Evolutionary conservation across 2,888 invertebrate genomes (phyloP).

Genomic region (Prionchulus punctatus): DNA sequence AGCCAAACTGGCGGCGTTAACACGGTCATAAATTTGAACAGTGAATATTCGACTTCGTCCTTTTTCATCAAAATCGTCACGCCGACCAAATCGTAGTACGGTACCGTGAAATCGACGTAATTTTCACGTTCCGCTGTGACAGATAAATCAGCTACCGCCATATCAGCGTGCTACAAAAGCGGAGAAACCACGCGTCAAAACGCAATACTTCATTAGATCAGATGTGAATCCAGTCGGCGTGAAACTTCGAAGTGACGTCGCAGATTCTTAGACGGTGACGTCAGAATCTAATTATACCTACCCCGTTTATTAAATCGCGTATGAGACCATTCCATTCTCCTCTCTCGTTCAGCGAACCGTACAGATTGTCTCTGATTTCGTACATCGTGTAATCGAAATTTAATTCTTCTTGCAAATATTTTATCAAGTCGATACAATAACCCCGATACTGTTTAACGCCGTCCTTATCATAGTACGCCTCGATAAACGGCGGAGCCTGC

Average conservation of each 20-base stretch:
- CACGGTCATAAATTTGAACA: conserved; percentile 90
- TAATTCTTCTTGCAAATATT: conserved; percentile 63
- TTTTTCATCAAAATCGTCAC: conserved; percentile 87
- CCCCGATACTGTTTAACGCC: conserved; percentile 49
- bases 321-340: conserved; percentile 66
- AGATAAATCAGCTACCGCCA: conserved; percentile 76
- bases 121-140: conserved; percentile 95
- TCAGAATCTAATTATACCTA: conserved; percentile 45
- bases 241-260: no score
- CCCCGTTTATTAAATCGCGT: conserved; percentile 52
- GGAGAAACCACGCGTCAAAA: neutral
- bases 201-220: no score
- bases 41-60: conserved; percentile 67
- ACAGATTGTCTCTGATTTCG: conserved; percentile 56
- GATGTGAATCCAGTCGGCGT: no score
- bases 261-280: no score
- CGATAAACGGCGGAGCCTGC: conserved; percentile 6
- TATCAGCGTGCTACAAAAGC: conserved; percentile 55
- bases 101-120: conserved; percentile 92
- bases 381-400: conserved; percentile 78
- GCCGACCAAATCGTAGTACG: conserved; percentile 92
- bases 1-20: conserved; percentile 91
- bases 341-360: conserved; percentile 72
- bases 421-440: conserved; percentile 82
- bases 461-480: conserved; percentile 16